Evolutionary conservation across 2,888 invertebrate species (phyloP).

Genomic region (Hesperia comma): DNA sequence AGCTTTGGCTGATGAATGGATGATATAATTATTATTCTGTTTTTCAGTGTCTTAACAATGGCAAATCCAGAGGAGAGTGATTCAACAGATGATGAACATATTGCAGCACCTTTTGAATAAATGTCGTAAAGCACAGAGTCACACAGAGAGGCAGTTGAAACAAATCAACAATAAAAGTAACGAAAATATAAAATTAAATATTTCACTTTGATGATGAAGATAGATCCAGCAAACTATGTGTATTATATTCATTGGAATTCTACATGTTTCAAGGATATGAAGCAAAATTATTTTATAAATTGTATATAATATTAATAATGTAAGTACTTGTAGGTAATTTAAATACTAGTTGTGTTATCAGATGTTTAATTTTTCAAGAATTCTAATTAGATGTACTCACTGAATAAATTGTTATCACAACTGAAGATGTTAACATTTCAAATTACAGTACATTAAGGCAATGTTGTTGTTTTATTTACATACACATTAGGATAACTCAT

Average conservation of each 20-base stretch:
- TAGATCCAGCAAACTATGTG: neutral
- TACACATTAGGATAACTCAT: too few species aligned
- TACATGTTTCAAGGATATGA: neutral
- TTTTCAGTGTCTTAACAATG: constrained; percentile 31
- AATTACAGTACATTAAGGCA: too few species aligned
- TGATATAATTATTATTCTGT: neutral
- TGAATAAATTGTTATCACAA: too few species aligned
- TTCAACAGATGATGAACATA: constrained; percentile 16
- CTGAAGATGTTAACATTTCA: too few species aligned
- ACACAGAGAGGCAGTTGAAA: neutral
- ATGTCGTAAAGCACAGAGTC: neutral
- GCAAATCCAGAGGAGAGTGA: neutral
- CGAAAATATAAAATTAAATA: neutral
- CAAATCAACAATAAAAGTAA: neutral
- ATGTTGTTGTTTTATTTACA: too few species aligned
- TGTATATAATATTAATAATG: too few species aligned
- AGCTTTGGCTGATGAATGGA: too few species aligned
- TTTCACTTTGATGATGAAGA: neutral
- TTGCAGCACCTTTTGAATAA: neutral
- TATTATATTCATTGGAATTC: neutral
- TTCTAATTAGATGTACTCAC: neutral
- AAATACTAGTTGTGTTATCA: neutral
- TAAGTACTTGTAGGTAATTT: too few species aligned
- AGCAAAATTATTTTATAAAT: neutral
- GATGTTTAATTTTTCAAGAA: neutral